Percentiles rank a stretch among this genome's conserved stretches.
Conservation (phyloP, 2,888 invertebrate species). For the Lomographa bimaculata region DNA sequence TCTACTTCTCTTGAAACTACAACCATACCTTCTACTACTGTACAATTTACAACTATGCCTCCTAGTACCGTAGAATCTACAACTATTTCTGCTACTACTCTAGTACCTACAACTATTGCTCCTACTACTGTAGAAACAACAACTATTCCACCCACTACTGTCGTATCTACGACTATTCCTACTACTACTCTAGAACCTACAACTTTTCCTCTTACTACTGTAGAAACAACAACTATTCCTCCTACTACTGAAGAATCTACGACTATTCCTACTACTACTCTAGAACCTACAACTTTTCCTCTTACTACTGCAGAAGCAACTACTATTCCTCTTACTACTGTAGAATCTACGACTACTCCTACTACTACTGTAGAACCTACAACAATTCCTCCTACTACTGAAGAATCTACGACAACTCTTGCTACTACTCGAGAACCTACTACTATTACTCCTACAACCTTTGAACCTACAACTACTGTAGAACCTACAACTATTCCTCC, state of each 20-base stretch:
- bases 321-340: slow-evolving; percentile 5
- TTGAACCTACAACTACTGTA: background rate
- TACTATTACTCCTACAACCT: background rate
- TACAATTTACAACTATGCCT: slow-evolving; percentile 2
- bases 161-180: background rate
- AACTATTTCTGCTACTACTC: background rate
- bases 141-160: slow-evolving; percentile 4
- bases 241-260: slow-evolving; percentile 1
- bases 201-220: background rate
- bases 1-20: slow-evolving; percentile 1
- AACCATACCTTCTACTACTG: background rate
- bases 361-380: background rate
- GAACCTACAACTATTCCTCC: background rate
- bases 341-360: background rate
- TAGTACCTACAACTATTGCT: background rate
- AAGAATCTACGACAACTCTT: slow-evolving; percentile 10
- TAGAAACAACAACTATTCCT: slow-evolving; percentile 2
- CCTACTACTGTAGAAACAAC: background rate
- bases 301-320: background rate
- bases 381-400: slow-evolving; percentile 1
- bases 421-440: slow-evolving; percentile 3
- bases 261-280: background rate
- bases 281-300: background rate
- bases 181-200: slow-evolving; percentile 1
- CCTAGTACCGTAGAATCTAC: slow-evolving; percentile 1